These are phyloP conservation scores for Polyommatus icarus DNA, from an alignment of 2,888 invertebrate genomes.

Conservation along the genomic window DNA sequence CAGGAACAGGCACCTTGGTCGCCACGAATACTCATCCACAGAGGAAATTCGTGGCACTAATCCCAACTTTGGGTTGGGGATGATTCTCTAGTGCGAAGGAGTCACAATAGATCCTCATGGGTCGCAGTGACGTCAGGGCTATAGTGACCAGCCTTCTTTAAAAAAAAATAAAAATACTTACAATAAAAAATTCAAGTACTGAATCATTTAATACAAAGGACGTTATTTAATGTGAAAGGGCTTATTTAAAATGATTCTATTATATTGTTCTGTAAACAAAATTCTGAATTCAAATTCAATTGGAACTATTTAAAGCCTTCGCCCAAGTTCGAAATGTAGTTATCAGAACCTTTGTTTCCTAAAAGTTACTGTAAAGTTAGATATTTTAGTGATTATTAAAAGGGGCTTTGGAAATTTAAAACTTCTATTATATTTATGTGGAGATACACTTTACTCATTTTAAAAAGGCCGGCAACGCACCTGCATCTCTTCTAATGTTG, in stretches of 20 bases:
- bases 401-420: neutral
- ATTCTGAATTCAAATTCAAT: constrained; percentile 5
- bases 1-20: too few relatives aligned
- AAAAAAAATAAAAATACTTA: too few relatives aligned
- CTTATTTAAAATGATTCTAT: neutral
- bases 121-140: too few relatives aligned
- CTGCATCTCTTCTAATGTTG: too few relatives aligned
- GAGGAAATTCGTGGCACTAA: too few relatives aligned
- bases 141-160: too few relatives aligned
- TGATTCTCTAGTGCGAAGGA: too few relatives aligned
- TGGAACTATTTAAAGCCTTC: neutral
- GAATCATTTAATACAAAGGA: neutral
- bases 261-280: constrained; percentile 1
- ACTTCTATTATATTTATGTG: neutral
- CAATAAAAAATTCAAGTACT: neutral
- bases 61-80: too few relatives aligned
- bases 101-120: too few relatives aligned
- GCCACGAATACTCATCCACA: too few relatives aligned
- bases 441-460: too few relatives aligned
- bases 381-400: neutral
- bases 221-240: neutral
- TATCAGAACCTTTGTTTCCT: constrained; percentile 7
- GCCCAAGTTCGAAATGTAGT: neutral
- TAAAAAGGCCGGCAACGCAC: too few relatives aligned
- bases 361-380: neutral